Evolutionary conservation across 2,797 vertebrate genomes (phyloP), one percentile per base, ranked within the genome.

Genomic region (Ptychobarbus kaznakovi): DNA sequence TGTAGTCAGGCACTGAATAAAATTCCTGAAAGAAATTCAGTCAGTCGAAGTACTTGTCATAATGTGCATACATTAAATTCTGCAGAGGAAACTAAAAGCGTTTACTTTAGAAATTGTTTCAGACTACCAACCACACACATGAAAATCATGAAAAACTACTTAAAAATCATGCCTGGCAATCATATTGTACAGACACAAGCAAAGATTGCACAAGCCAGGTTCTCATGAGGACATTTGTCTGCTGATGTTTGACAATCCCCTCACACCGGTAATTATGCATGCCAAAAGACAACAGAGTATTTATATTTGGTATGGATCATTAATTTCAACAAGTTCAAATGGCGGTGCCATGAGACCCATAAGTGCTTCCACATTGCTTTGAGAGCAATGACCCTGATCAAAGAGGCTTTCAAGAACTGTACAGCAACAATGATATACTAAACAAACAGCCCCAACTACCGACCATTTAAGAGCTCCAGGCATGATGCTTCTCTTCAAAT

Each of bases 371-470:
- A 42, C 32, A 20, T 5, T 46, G 44, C 70, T 72, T 58, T 72
- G 35, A 81, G 79, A 76, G 10, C 61, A 53, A 8, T 84, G 85
- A 72, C 81, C 77, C 81, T 58, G 42, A 72, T 83, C 58, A 61
- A 79, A 81, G 51, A 12, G 40, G 9, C 53, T 28, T 73, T 40
- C n/a, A 78, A 56, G 58, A 81, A 74, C 20, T 22, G n/a, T 70
- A 40, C 20, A 22, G 58, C 61, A 58, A 42, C 16, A 58, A 35
- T 28, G 38, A 83, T 72, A 70, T 49, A 53, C 69, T 69, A 86
- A 44, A 75, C 58, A 86, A 75, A 44, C 68, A 9, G 40, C 32
- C 10, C 8, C 35, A 65, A 80, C 63, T 68, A 22, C 18, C 38
- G 10, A 63, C 56, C 38, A 44, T 63, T 46, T 35, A 56, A 49